Evolutionary conservation across 2,888 invertebrate genomes (phyloP).

Genomic region (Lomographa bimaculata): DNA sequence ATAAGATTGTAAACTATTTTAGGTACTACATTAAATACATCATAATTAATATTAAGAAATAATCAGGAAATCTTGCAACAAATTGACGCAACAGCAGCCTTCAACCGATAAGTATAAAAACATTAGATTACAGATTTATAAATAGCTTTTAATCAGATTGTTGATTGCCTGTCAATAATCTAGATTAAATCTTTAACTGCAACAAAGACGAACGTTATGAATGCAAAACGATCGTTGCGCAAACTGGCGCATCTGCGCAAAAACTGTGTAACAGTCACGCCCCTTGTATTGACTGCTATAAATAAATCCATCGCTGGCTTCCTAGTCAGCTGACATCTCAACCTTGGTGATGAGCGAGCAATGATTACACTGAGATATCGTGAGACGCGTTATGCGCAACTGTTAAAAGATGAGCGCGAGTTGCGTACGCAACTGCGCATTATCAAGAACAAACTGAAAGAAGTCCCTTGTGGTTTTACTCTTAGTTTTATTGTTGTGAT

Average conservation of each 20-base stretch:
- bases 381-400: slow-evolving; percentile 4
- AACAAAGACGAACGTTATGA: slow-evolving; percentile 2
- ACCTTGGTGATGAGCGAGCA: slow-evolving; percentile 45
- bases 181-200: not conserved
- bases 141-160: slow-evolving; percentile 1
- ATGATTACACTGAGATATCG: slow-evolving; percentile 22
- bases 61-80: not conserved
- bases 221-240: slow-evolving; percentile 27
- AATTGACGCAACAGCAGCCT: not conserved
- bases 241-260: slow-evolving; percentile 42
- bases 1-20: too few species aligned
- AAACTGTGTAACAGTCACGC: slow-evolving; percentile 48
- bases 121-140: too few species aligned
- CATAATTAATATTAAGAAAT: too few species aligned
- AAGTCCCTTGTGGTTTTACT: too few species aligned
- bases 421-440: slow-evolving; percentile 1
- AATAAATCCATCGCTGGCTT: slow-evolving; percentile 57
- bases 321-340: slow-evolving; percentile 55
- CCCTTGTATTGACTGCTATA: slow-evolving; percentile 42
- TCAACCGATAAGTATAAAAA: slow-evolving; percentile 4
- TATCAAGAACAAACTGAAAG: too few species aligned
- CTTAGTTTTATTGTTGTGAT: too few species aligned
- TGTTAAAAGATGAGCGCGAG: slow-evolving; percentile 4
- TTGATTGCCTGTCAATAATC: too few species aligned
- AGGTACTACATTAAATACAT: too few species aligned